Evolutionary conservation across 64 coral and sea anemone genomes (phyloP), one percentile per base, ranked within the genome.

Genomic region (Trachythela sp.): DNA sequence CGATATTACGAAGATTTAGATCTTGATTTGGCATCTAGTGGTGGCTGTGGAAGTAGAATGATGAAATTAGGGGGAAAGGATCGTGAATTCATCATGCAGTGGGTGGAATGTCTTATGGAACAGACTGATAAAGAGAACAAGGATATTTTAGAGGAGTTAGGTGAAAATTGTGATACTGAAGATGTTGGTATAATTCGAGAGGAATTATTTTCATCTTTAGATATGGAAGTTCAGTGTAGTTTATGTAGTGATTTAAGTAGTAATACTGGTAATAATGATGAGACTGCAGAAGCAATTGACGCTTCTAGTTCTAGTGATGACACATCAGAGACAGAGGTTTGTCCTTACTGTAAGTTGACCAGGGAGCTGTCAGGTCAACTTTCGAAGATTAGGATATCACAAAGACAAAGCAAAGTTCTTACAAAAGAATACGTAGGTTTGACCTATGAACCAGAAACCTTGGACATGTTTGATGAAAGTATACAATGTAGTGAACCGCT

Each of bases 401-500:
- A 38, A n/a, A 51, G 75, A 5, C 27, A 51, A 26, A 39, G 37
- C 49, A 77, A 17, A 24, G n/a, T 85, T 64, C 13, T 31, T 13
- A n/a, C 34, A 13, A 85, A 51, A 17, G 8, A 60, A 39, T n/a
- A 60, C 27, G 20, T 67, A 10, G 50, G 36, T 51, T 31, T 52
- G 32, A 13, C 15, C 22, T 37, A n/a, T 13, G 48, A 40, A 67
- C 20, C 36, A 60, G 51, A 31, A 27, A 51, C 40, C 9, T 17
- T 85, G 5, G n/a, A 84, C 7, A 13, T 85, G n/a, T 50, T 85
- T 54, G 39, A 34, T 15, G 22, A 85, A 15, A 51, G 17, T 22
- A 56, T 84, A 2, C 89, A 83, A 0, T 91, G 75, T 31, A 87
- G 67, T 86, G 93, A 99, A 52, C 93, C 91, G 70, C 39, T 99